Base-by-base conservation (phyloP, 2,797 vertebrate genomes). In the Neoniphon sammara region DNA sequence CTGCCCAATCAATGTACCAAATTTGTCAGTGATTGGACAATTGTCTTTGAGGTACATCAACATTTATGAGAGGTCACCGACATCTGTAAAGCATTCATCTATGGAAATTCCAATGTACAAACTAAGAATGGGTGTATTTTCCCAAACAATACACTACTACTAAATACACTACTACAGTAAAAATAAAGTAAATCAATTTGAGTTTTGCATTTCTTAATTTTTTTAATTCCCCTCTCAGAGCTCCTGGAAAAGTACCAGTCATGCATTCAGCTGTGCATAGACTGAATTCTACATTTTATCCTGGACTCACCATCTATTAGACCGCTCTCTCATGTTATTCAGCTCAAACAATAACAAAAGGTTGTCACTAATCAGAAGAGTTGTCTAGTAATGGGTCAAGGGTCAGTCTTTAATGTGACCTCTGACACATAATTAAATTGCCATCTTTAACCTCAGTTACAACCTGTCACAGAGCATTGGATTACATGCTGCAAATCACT, bases 391-490 rank as follows among this genome's bases (percentile, higher is more conserved):
- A 74, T 17, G 55, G 89, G 85, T 92, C 90, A 88, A 82, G 80
- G 91, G 91, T 93, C 90, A 84, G 65, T 60, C 65, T 85, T 85
- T 91, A 93, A 92, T 88, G 87, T 92, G 93, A 93, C 91, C 93
- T 93, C 85, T 92, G 92, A 92, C 90, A 91, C 88, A 91, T 94
- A 93, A 94, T 93, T 92, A 94, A 93, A 94, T 93, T 85, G 90
- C 88, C 90, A 92, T 93, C 87, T 93, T 94, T 94, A 95, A 94
- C 94, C 92, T 93, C 92, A 78, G 90, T 93, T 92, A 92, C 88
- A 86, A 77, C 82, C 87, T 88, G 93, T 92, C 93, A 94, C 82
- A 68, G 74, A 63, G 81, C 92, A 92, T 93, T 65, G 86, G 83
- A 92, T 92, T 91, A 88, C 80, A 65, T 69, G 82, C 82, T 76